A percentile compares a stretch with the other conserved stretches of the same genome.
These are phyloP conservation scores for Pollenia amentaria DNA, from an alignment of 2,888 invertebrate genomes.

Conservation along the genomic window DNA sequence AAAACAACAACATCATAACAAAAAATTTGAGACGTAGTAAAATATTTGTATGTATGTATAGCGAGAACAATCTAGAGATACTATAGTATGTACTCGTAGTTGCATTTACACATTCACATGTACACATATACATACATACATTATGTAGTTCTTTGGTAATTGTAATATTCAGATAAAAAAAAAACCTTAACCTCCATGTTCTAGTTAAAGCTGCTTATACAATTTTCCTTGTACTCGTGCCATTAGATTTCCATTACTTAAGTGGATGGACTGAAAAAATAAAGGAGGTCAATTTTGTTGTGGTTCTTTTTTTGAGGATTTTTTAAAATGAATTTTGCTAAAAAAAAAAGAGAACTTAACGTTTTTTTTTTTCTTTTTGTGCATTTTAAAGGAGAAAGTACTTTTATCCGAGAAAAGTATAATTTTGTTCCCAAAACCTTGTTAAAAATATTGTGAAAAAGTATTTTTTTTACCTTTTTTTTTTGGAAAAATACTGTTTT, in stretches of 20 bases:
- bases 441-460: too few species aligned
- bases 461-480: too few species aligned
- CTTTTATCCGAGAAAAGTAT: too few species aligned
- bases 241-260: neutral
- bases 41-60: conserved; percentile 30
- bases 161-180: conserved; percentile 29
- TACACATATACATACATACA: neutral
- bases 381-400: too few species aligned
- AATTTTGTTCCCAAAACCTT: too few species aligned
- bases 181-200: conserved; percentile 58
- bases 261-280: neutral
- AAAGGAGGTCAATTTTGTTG: neutral
- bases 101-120: too few species aligned
- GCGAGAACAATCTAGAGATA: conserved; percentile 51
- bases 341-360: too few species aligned
- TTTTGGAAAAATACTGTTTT: too few species aligned
- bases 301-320: neutral
- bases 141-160: conserved; percentile 29
- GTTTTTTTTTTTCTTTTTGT: too few species aligned
- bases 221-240: conserved; percentile 11
- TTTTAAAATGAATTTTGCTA: too few species aligned
- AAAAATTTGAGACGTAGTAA: conserved; percentile 62
- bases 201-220: neutral
- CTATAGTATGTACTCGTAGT: neutral
- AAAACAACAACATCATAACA: conserved; percentile 26